Evolutionary conservation across 2,797 vertebrate genomes (phyloP), one percentile per base, ranked within the genome.

Genomic region (Myoxocephalus aenaeus): DNA sequence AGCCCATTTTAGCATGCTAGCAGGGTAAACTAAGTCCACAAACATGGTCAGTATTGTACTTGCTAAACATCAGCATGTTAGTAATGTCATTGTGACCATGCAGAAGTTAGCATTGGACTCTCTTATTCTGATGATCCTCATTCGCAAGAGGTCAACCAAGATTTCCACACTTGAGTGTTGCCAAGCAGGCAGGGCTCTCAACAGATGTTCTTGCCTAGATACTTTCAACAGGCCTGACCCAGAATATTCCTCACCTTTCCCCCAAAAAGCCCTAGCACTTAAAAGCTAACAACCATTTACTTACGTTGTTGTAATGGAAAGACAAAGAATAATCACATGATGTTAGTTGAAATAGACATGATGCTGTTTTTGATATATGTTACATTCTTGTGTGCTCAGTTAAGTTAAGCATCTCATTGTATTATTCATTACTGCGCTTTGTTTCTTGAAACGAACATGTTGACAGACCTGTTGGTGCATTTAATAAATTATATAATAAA

Each of bases 211-310:
- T 34, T 81, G 65, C 86, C 63, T 17, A 36, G 83, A 80, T 65
- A 82, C 77, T 29, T 81, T 87, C 57, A 87, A 86, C 81, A 87
- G 64, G 48, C 68, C 18, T 10, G 53, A 67, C 73, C 70, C 58
- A 72, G 65, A 86, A 81, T 81, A 76, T 66, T 46, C 65, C 44
- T 73, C 77, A 77, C 58, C 70, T 50, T 0, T 50, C 50, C 74
- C 75, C 53, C 42, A 48, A 86, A 82, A 70, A 50, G 42, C 25
- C 38, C 18, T 32, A 17, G 68, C 1, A 70, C 65, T 59, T 68
- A 44, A 89, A 70, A 74, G 77, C 38, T 3, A 73, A 42, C 61
- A 89, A 88, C 87, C 79, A 91, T 88, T 86, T 72, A 75, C 76
- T 61, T 44, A 32, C 6, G 7, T 11, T 63, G n/a, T 3, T 77